Evolutionary conservation across 2,113 vertebrate species (phyloP).

Genomic region (Lepisosteus osseus): DNA sequence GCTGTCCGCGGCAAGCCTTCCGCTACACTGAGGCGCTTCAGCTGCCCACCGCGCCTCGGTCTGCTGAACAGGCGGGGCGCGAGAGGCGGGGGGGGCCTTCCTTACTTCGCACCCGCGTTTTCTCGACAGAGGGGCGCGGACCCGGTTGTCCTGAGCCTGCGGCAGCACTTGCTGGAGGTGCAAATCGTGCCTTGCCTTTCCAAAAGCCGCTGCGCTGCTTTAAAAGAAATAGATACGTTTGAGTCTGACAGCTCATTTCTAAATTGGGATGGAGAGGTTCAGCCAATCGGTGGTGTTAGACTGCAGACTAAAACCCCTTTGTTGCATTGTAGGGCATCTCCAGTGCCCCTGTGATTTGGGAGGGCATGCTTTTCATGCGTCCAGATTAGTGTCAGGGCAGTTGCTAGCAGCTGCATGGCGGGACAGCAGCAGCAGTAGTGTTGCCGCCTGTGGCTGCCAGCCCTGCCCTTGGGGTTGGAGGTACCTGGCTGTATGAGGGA

Average conservation of each 20-base stretch:
- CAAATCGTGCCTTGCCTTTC: neutral
- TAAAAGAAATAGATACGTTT: constrained; percentile 11
- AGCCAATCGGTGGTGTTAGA: neutral
- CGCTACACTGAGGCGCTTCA: neutral
- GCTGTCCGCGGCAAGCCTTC: neutral
- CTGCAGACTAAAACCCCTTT: neutral
- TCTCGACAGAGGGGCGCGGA: neutral
- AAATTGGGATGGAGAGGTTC: neutral
- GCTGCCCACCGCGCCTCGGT: too few relatives aligned
- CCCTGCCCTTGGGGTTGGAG: neutral
- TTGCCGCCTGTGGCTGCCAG: neutral
- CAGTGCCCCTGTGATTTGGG: constrained; percentile 12
- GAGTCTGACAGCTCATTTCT: neutral
- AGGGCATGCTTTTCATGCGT: neutral
- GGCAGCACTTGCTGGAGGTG: too few relatives aligned
- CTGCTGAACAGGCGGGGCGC: too few relatives aligned
- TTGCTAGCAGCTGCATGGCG: constrained; percentile 5
- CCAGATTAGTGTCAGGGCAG: constrained; percentile 4
- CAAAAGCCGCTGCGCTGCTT: neutral
- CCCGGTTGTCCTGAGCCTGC: neutral
- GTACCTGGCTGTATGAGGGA: neutral
- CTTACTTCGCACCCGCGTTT: too few relatives aligned
- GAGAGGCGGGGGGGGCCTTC: too few relatives aligned
- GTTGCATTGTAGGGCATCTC: constrained; percentile 5
- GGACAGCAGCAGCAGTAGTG: neutral